Evolutionary conservation across 1,140 invertebrate genomes (phyloP).

Genomic region (Aporrectodea caliginosa): DNA sequence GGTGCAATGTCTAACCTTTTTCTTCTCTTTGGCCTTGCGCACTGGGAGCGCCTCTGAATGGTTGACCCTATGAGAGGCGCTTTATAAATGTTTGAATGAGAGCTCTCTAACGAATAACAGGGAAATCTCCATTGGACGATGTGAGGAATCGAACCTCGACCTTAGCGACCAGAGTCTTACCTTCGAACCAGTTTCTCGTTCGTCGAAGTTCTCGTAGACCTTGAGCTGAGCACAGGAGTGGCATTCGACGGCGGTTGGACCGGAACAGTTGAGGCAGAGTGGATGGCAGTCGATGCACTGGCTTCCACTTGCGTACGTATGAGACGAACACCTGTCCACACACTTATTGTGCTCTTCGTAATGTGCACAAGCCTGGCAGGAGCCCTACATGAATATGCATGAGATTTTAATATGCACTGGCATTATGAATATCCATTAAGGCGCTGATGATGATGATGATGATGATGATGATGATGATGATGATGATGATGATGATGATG

Average conservation of each 20-base stretch:
- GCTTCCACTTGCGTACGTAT: background rate
- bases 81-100: no score
- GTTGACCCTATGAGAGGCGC: no score
- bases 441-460: slow-evolving; percentile 2
- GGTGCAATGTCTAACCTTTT: no score
- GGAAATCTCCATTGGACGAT: no score
- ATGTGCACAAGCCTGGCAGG: background rate
- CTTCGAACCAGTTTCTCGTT: background rate
- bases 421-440: background rate
- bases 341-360: background rate
- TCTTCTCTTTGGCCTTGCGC: no score
- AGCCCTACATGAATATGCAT: no score
- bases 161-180: no score
- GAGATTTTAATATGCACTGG: no score
- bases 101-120: no score
- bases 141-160: no score
- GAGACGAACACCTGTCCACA: background rate
- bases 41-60: no score
- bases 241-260: slow-evolving; percentile 13
- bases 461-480: background rate
- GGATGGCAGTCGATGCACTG: slow-evolving; percentile 29
- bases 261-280: background rate
- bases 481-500: background rate
- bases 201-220: background rate
- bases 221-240: background rate